phyloP scores from a whole-genome alignment of 1,140 invertebrate genomes.

The Drosophila murphyi region DNA sequence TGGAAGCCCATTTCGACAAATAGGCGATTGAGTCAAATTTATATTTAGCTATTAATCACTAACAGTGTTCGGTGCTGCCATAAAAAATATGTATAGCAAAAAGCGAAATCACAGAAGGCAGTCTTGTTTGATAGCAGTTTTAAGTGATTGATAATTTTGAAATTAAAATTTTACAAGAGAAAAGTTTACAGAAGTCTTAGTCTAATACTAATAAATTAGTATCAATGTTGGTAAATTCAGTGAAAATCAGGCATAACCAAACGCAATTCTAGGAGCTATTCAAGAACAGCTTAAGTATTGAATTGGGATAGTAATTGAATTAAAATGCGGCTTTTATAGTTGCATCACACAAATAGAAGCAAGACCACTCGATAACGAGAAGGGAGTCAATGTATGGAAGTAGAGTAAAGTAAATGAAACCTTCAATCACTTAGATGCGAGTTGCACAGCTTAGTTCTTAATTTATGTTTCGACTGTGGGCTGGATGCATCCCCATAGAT shows the following conservation, averaged over 20 bases:
- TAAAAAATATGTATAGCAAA: too few relatives aligned
- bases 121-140: too few relatives aligned
- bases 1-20: too few relatives aligned
- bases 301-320: constrained; percentile 30
- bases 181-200: too few relatives aligned
- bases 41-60: too few relatives aligned
- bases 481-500: neutral
- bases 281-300: constrained; percentile 20
- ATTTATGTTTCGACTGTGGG: constrained; percentile 15
- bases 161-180: too few relatives aligned
- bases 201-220: too few relatives aligned
- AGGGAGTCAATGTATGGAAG: neutral
- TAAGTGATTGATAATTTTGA: too few relatives aligned
- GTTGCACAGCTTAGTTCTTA: constrained; percentile 12
- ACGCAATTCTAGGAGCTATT: constrained; percentile 10
- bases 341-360: constrained; percentile 10
- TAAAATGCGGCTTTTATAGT: neutral
- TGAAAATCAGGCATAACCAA: neutral
- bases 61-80: too few relatives aligned
- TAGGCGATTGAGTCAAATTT: too few relatives aligned
- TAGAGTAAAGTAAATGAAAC: neutral
- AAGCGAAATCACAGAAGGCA: too few relatives aligned
- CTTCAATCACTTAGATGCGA: constrained; percentile 24
- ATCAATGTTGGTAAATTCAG: neutral
- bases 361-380: neutral